A percentile compares a stretch with the other conserved stretches of the same genome.
Conservation (phyloP, 2,888 invertebrate species). For the Aethes cnicana region DNA sequence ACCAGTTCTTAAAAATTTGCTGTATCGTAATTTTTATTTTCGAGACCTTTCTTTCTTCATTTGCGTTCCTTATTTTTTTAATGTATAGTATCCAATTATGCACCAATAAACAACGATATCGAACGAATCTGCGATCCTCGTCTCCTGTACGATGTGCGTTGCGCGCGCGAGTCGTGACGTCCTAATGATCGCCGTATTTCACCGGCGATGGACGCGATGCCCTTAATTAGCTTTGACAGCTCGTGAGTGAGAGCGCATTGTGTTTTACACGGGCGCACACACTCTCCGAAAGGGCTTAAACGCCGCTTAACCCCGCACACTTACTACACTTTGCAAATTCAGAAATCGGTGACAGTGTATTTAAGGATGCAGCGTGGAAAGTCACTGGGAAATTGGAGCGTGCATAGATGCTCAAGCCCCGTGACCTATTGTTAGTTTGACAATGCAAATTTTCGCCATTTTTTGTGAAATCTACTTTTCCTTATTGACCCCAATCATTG, state of each 20-base stretch:
- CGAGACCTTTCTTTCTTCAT: too few species aligned
- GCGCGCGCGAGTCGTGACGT: constrained; percentile 41
- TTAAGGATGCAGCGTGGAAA: constrained; percentile 26
- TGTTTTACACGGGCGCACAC: constrained; percentile 30
- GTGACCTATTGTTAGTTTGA: neutral
- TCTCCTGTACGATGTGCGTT: constrained; percentile 41
- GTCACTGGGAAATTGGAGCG: too few species aligned
- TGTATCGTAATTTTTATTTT: too few species aligned
- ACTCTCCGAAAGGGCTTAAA: neutral
- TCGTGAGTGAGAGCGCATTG: constrained; percentile 49
- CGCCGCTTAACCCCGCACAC: neutral
- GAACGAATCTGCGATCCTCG: constrained; percentile 9
- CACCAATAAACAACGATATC: constrained; percentile 8
- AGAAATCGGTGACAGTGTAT: constrained; percentile 14
- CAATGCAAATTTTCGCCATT: constrained; percentile 1
- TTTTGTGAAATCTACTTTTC: too few species aligned
- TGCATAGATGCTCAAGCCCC: too few species aligned
- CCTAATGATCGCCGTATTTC: constrained; percentile 54
- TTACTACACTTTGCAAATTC: neutral
- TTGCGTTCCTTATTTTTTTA: too few species aligned
- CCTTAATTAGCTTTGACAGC: constrained; percentile 56
- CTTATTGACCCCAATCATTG: too few species aligned
- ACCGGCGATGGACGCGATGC: constrained; percentile 53
- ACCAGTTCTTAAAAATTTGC: too few species aligned
- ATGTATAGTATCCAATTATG: constrained; percentile 13